A percentile compares a stretch with the other conserved stretches of the same genome.
phyloP scores from a whole-genome alignment of 2,113 vertebrate species.

The Bos indicus region DNA sequence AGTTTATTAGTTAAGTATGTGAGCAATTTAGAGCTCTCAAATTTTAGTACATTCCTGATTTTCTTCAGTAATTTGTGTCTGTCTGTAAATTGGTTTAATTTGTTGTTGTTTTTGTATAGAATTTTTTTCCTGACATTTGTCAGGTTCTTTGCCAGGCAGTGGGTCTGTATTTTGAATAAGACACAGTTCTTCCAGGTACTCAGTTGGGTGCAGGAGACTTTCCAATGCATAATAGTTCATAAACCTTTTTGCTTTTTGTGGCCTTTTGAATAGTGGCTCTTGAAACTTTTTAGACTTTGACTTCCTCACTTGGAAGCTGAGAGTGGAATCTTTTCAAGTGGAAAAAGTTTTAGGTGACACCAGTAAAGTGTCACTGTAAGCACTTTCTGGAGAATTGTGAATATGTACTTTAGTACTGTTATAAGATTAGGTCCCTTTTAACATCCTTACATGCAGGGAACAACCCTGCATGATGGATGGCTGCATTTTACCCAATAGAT shows the following conservation, averaged over 20 bases:
- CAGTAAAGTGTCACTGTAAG: background rate
- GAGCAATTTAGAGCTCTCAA: background rate
- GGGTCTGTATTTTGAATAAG: background rate
- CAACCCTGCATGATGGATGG: background rate
- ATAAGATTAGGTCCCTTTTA: background rate
- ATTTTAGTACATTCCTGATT: background rate
- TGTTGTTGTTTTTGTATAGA: background rate
- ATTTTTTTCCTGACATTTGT: background rate
- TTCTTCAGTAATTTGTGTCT: background rate
- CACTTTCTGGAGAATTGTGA: background rate
- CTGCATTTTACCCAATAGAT: background rate
- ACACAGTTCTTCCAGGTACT: background rate
- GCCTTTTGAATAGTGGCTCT: background rate
- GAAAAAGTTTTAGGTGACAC: background rate
- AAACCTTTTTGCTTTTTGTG: background rate
- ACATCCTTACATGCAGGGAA: background rate
- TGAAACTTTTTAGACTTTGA: background rate
- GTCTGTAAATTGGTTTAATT: background rate
- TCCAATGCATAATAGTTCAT: background rate
- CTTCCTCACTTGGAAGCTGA: background rate
- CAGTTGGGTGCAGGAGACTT: background rate
- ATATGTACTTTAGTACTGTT: background rate
- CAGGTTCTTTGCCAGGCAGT: background rate
- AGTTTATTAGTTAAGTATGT: slow-evolving; percentile 20
- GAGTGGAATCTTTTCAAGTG: background rate